phyloP scores from a whole-genome alignment of 2,113 vertebrate species.

The Crocuta crocuta region DNA sequence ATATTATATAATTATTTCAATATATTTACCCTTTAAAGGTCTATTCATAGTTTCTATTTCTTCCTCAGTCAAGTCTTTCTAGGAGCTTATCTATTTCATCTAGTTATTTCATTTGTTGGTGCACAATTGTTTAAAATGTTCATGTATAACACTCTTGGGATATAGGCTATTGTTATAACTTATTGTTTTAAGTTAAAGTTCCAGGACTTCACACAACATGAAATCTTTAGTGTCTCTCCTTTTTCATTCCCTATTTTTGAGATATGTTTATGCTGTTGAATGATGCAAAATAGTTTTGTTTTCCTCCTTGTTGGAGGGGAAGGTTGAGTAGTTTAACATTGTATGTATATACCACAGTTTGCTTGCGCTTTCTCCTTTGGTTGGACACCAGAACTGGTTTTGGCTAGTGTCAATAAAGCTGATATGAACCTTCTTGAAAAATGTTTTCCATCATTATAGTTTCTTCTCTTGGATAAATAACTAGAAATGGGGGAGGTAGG shows the following conservation, averaged over 20 bases:
- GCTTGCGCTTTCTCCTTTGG: neutral
- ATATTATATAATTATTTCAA: neutral
- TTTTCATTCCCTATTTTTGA: neutral
- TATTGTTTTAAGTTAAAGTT: neutral
- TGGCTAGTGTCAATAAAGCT: neutral
- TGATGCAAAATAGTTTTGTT: neutral
- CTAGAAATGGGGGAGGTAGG: accelerated
- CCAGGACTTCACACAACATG: neutral
- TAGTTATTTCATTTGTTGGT: neutral
- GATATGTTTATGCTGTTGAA: neutral
- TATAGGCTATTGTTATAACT: neutral
- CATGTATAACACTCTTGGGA: neutral
- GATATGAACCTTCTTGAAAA: neutral
- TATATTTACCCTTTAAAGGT: neutral
- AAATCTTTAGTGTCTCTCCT: neutral
- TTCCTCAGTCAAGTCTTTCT: neutral
- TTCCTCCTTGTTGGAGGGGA: neutral
- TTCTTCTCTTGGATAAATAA: neutral
- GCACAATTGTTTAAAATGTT: neutral
- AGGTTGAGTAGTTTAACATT: neutral
- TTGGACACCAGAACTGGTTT: neutral
- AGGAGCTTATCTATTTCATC: neutral
- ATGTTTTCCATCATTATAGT: neutral
- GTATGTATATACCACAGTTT: neutral
- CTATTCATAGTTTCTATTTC: neutral